Base-by-base conservation (phyloP, 2,888 invertebrate genomes). In the Drosophila sordidula region DNA sequence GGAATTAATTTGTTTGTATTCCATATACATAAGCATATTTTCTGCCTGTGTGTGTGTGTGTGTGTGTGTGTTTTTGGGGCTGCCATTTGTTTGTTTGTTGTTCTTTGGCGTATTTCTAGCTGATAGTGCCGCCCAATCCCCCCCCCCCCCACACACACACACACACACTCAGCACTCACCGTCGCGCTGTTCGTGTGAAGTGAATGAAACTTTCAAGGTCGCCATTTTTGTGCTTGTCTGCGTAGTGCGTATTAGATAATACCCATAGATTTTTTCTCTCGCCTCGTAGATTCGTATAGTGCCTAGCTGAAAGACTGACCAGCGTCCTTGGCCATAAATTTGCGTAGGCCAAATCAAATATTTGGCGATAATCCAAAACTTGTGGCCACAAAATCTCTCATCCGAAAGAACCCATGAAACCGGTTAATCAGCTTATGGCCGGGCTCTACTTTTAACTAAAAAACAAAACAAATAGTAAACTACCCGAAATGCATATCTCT, bases 151-250 rank as follows among this genome's bases (percentile, higher is more conserved):
- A 14, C 41, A 4, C 26, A 9, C 29, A 3, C 3, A 8, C 3
- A 25, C 26, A 14, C 41, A 4, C 26, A 9, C 29, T 9, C 3
- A 8, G 9, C 18, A 2, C 39, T 41, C 55, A 11, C 38, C 6
- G 12, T 51, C 34, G 22, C 47, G 25, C 34, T 63, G 59, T 89
- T 49, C 54, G 74, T 83, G 78, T 72, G 79, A 75, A 80, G 87
- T 90, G 89, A 90, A 90, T 89, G 82, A 89, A 89, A 85, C 83
- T 78, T 90, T 90, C 90, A 90, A 90, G 90, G 90, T 89, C 88
- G 84, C 66, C 70, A 54, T 16, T 12, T 18, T 12, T 42, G 16
- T 57, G 29, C 57, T 12, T 61, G 38, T 42, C 39, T 25, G 26
- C 32, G 44, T 65, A 16, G 70, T 80, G 76, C 83, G 78, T 88